These are phyloP conservation scores for Bovichtus variegatus DNA, from an alignment of 2,797 vertebrate species.

Conservation along the genomic window DNA sequence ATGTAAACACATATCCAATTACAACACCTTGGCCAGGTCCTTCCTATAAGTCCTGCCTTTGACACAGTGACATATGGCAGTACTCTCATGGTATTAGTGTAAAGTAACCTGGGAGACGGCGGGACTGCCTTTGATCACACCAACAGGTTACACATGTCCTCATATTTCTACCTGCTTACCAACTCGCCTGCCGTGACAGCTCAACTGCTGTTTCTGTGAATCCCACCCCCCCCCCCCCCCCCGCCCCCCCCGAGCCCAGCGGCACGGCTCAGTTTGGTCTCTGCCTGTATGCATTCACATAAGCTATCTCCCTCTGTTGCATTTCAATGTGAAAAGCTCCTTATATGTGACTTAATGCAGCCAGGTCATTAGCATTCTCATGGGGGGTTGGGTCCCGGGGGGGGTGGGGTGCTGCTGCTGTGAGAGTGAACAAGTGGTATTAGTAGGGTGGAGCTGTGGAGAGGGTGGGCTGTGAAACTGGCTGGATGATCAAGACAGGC, in stretches of 20 bases:
- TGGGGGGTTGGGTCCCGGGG: conserved; percentile 52
- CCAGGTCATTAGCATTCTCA: conserved; percentile 83
- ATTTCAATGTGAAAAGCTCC: conserved; percentile 89
- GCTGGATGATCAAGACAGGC: conserved; percentile 41
- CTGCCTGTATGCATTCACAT: conserved; percentile 32
- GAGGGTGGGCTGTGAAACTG: conserved; percentile 40
- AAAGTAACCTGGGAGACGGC: conserved; percentile 41
- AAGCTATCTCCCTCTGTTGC: conserved; percentile 39
- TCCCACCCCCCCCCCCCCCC: neutral
- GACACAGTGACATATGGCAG: conserved; percentile 66
- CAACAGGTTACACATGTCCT: conserved; percentile 35
- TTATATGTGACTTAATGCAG: conserved; percentile 74
- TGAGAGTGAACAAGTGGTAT: conserved; percentile 60
- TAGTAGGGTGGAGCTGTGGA: conserved; percentile 62
- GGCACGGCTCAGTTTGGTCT: conserved; percentile 20
- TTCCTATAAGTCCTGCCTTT: conserved; percentile 7
- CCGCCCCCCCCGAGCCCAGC: neutral
- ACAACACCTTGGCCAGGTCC: neutral
- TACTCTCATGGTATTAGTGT: conserved; percentile 64
- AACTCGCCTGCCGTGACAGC: neutral
- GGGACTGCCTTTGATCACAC: conserved; percentile 43
- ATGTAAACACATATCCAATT: conserved; percentile 13
- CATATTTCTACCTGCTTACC: conserved; percentile 23
- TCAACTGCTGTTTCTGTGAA: neutral
- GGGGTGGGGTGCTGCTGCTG: conserved; percentile 38